Percentiles rank a stretch among this genome's conserved stretches.
phyloP scores from a whole-genome alignment of 2,888 invertebrate genomes.

The Chrysolina oricalcia region DNA sequence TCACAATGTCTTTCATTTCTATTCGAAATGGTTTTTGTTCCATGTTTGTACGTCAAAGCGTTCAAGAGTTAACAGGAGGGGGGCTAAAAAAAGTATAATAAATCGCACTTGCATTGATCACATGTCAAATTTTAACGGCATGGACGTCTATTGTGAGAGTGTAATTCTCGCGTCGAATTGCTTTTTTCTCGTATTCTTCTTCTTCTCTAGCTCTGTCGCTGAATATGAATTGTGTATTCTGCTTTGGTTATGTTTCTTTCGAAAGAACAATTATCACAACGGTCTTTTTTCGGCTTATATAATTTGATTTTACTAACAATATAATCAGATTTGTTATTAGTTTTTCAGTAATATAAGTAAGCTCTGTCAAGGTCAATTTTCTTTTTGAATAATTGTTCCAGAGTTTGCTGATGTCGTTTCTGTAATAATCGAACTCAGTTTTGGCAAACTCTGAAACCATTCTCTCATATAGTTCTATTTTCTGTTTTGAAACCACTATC shows the following conservation, averaged over 20 bases:
- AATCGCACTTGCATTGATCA: slow-evolving; percentile 37
- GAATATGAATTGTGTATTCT: too few species aligned
- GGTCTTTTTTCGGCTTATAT: not conserved
- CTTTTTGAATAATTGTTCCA: slow-evolving; percentile 13
- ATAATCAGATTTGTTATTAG: not conserved
- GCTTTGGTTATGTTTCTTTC: not conserved
- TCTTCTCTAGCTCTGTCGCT: not conserved
- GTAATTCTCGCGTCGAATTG: slow-evolving; percentile 16
- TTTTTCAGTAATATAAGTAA: slow-evolving; percentile 5
- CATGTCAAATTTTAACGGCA: slow-evolving; percentile 41
- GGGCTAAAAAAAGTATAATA: too few species aligned
- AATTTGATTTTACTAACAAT: not conserved
- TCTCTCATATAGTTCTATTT: not conserved
- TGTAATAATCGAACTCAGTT: slow-evolving; percentile 16
- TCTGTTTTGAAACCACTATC: not conserved
- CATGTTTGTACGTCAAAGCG: too few species aligned
- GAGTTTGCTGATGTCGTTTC: not conserved
- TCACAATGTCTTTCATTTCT: too few species aligned
- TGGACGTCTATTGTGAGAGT: slow-evolving; percentile 41
- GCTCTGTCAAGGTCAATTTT: not conserved
- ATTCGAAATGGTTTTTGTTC: too few species aligned
- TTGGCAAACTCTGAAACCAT: slow-evolving; percentile 9
- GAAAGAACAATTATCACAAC: slow-evolving; percentile 11
- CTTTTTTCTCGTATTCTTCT: not conserved
- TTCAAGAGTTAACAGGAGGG: too few species aligned